Percentiles rank a stretch among this genome's conserved stretches.
phyloP scores from a whole-genome alignment of 1,140 invertebrate species.

The Cotesia chilonis region DNA sequence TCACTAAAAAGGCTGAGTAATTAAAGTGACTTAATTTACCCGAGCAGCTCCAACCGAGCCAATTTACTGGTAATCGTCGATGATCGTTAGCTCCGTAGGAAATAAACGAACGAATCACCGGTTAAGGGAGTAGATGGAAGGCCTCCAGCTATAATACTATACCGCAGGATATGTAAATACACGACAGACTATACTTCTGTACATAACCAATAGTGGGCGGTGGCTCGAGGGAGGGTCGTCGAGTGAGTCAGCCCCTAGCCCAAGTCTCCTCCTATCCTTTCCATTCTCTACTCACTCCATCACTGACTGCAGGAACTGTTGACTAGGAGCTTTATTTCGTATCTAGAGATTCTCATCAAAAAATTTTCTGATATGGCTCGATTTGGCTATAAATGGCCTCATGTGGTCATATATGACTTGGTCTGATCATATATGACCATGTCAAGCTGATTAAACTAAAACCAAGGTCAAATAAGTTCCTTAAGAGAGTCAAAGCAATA shows the following conservation, averaged over 20 bases:
- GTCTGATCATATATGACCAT: no score
- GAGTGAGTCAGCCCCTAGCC: constrained; percentile 32
- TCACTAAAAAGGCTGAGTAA: neutral
- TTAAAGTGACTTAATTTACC: constrained; percentile 26
- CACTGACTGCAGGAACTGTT: no score
- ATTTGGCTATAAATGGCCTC: no score
- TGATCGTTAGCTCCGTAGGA: constrained; percentile 7
- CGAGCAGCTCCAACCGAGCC: neutral
- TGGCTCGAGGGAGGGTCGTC: constrained; percentile 33
- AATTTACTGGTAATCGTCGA: constrained; percentile 20
- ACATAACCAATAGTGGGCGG: constrained; percentile 35
- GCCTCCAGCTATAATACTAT: constrained; percentile 3
- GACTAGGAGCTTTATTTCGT: neutral
- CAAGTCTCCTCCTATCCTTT: constrained; percentile 25
- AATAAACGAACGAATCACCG: constrained; percentile 4
- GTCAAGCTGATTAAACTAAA: no score
- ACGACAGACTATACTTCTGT: neutral
- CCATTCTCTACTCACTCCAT: constrained; percentile 3
- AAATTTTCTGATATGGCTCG: no score
- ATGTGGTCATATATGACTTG: no score
- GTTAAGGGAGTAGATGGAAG: neutral
- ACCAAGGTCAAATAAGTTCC: no score
- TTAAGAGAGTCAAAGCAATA: no score
- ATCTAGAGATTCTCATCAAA: no score
- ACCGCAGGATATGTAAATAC: constrained; percentile 32